Evolutionary conservation across 2,888 invertebrate genomes (phyloP).

Genomic region (Drosophila buzzatii): DNA sequence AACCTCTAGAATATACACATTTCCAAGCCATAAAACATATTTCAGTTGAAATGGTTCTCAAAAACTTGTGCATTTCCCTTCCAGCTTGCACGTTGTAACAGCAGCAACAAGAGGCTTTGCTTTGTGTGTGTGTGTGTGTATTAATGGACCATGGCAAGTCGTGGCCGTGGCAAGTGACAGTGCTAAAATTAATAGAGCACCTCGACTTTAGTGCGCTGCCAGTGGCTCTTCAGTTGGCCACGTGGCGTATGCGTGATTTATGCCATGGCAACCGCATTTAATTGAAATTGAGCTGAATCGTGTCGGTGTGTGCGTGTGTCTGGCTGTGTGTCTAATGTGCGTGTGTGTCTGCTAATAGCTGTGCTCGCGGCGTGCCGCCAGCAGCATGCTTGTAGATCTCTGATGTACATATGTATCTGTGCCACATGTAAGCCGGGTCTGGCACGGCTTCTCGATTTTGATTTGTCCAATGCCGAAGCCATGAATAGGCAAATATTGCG

Average conservation of each 20-base stretch:
- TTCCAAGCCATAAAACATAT: neutral
- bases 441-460: slow-evolving; percentile 43
- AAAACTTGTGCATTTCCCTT: neutral
- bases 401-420: slow-evolving; percentile 10
- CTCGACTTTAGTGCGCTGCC: slow-evolving; percentile 44
- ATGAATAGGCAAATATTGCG: slow-evolving; percentile 72
- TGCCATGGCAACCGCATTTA: slow-evolving; percentile 62
- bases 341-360: slow-evolving; percentile 30
- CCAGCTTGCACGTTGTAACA: neutral
- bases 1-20: neutral
- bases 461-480: slow-evolving; percentile 44
- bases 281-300: slow-evolving; percentile 60
- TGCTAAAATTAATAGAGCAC: slow-evolving; percentile 72
- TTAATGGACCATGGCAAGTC: slow-evolving; percentile 48
- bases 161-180: slow-evolving; percentile 64
- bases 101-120: neutral
- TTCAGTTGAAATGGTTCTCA: slow-evolving; percentile 1
- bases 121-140: slow-evolving; percentile 11
- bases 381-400: slow-evolving; percentile 12
- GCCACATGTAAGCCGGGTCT: slow-evolving; percentile 13
- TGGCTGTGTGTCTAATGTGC: neutral
- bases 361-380: slow-evolving; percentile 46
- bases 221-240: slow-evolving; percentile 39
- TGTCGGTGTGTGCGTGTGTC: slow-evolving; percentile 2
- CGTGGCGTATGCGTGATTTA: slow-evolving; percentile 72